Evolutionary conservation across 2,113 vertebrate genomes (phyloP), one percentile per base, ranked within the genome.

Genomic region (Perccottus glenii): DNA sequence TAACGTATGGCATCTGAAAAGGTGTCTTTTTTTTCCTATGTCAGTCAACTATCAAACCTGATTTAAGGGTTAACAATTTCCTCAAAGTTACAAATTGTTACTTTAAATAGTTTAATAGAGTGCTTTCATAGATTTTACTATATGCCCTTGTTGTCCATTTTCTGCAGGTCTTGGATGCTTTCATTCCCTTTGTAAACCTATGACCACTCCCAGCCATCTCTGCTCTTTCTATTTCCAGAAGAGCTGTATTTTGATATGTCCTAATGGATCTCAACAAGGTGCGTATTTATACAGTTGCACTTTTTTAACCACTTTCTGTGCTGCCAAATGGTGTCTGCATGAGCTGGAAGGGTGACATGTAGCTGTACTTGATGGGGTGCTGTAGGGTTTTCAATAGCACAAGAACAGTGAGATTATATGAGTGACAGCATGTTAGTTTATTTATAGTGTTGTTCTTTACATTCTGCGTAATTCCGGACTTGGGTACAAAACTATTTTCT

Each of bases 231-330:
- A 67, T 84, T 84, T 76, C 76, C 16, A 58, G 55, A 60, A 61
- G 36, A 46, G 43, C 1, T 32, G 67, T 75, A 65, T 80, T 85
- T 64, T 70, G 10, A 51, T 55, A n/a, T 59, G 38, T 15, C 65
- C 81, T 88, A 90, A 90, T 90, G 89, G 89, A 85, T 87, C 63
- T 86, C 81, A 84, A 81, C 84, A 83, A 78, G 73, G 40, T 59
- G 62, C 49, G 45, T 61, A 50, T 68, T 65, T 73, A 67, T 56
- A 68, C 27, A 50, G 11, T 15, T 56, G 36, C 45, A 49, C 65
- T 53, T 67, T 49, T 56, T 19, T 65, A 68, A 16, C 48, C 59
- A 14, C 4, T 51, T 48, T 36, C 6, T 27, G 16, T 8, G 44
- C 79, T 81, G 63, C 66, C 47, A 47, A 49, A 10, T 42, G 56